Base-by-base conservation (phyloP, 2,888 invertebrate genomes). In the Amphipoea oculea region DNA sequence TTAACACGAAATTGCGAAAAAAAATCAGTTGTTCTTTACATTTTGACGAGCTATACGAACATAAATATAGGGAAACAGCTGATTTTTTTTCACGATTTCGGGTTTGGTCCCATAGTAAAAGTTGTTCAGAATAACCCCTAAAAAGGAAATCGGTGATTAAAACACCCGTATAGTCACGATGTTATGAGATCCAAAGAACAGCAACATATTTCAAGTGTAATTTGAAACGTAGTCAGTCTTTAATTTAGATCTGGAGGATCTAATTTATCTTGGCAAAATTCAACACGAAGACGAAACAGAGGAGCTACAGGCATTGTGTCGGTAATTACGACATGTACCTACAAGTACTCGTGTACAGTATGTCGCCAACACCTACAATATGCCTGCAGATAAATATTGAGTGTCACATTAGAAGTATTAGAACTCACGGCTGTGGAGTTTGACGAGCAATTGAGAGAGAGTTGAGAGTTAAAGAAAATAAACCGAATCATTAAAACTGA, bases 371-470 rank as follows among this genome's bases (percentile, higher is more conserved):
- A 86, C 86, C 89, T 85, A 90, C 91, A 92, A 92, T 93, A 90
- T 92, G 89, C 88, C 84, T 81, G 85, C 75, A 86, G 82, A 93
- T 94, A 93, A 93, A 93, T 92, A 93, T 93, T 93, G 92, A 91
- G 91, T 92, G 90, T 86, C 89, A 88, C 84, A 48, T 83, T 48
- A 42, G 36, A 48, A 91, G 89, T 87, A 48, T 83, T 48, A 42
- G 36, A 48, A 91, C 89, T 87, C 79, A 92, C 86, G 63, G 88
- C 4, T 48, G 0, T 0, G 0, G 0, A 65, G 79, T 17, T 54
- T 40, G 66, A 7, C 67, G n/a, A 86, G 63, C 84, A 51, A 14
- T 29, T 57, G 14, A 63, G 29, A 29, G 29, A 29, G 29, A 29
- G 45, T 65, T 65, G 20, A 1, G 17, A 0, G 17, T 3, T 14